Evolutionary conservation across 2,113 vertebrate genomes (phyloP).

Genomic region (Fregetta grallaria): DNA sequence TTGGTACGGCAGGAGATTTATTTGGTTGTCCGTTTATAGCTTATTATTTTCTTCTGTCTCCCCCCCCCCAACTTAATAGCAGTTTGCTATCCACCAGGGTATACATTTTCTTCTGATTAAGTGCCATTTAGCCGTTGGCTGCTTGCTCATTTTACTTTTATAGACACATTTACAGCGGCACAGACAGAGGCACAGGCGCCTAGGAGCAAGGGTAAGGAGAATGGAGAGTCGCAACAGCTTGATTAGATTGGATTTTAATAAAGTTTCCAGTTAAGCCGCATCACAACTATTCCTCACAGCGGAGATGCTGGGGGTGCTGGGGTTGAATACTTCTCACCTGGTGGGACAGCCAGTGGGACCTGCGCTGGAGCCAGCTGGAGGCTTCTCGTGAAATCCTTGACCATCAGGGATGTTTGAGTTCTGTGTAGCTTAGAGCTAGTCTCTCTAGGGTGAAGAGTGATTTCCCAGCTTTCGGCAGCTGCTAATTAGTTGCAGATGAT

Average conservation of each 20-base stretch:
- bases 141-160: slow-evolving; percentile 70
- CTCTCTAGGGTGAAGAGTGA: not conserved
- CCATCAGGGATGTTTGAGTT: not conserved
- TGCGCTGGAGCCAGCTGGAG: not conserved
- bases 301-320: not conserved
- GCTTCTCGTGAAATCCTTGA: not conserved
- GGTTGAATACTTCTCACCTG: not conserved
- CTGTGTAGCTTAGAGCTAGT: not conserved
- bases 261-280: slow-evolving; percentile 65
- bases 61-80: slow-evolving; percentile 17
- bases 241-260: slow-evolving; percentile 72
- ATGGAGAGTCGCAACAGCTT: slow-evolving; percentile 27
- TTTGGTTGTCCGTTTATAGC: slow-evolving; percentile 43
- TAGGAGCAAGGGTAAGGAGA: slow-evolving; percentile 67
- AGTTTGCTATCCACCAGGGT: slow-evolving; percentile 67
- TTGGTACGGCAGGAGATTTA: slow-evolving; percentile 43
- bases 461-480: slow-evolving; percentile 56
- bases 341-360: not conserved
- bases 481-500: slow-evolving; percentile 79
- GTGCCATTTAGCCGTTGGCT: slow-evolving; percentile 69
- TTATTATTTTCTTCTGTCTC: slow-evolving; percentile 2
- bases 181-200: slow-evolving; percentile 56
- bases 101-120: slow-evolving; percentile 71
- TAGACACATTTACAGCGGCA: slow-evolving; percentile 54
- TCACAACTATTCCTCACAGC: not conserved